These are phyloP conservation scores for Ophiothrix spiculata DNA, from an alignment of 35 echinoderm and acorn worm genomes.

Conservation along the genomic window DNA sequence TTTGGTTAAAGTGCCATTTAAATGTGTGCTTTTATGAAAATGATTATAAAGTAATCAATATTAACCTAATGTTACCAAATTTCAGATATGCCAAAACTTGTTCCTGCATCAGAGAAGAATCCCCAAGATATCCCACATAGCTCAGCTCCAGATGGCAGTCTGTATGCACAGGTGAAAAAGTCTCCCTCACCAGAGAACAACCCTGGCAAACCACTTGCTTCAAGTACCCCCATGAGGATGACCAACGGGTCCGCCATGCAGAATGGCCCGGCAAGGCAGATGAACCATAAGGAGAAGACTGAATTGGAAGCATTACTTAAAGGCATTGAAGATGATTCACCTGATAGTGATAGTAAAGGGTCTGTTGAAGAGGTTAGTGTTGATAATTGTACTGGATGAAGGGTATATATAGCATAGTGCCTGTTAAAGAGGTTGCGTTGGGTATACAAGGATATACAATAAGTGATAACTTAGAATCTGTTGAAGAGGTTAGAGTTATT, in stretches of 20 bases:
- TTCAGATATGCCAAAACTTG: neutral
- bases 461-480: too few species aligned
- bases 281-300: constrained; percentile 71
- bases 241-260: too few species aligned
- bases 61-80: too few species aligned
- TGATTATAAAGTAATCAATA: too few species aligned
- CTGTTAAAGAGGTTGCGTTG: too few species aligned
- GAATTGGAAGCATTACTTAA: constrained; percentile 80
- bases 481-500: too few species aligned
- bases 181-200: constrained; percentile 41
- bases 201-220: constrained; percentile 24
- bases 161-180: constrained; percentile 93
- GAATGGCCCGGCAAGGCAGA: constrained; percentile 20
- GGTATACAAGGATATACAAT: too few species aligned
- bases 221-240: constrained; percentile 16
- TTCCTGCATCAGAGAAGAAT: neutral
- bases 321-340: constrained; percentile 16
- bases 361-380: neutral
- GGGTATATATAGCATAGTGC: too few species aligned
- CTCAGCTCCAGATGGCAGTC: constrained; percentile 84
- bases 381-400: too few species aligned
- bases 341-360: neutral
- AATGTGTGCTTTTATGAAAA: too few species aligned
- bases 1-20: too few species aligned
- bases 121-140: constrained; percentile 52